A percentile compares a stretch with the other conserved stretches of the same genome.
Evolutionary conservation across 2,113 vertebrate species (phyloP).

Genomic region (Sebastes schlegelii): DNA sequence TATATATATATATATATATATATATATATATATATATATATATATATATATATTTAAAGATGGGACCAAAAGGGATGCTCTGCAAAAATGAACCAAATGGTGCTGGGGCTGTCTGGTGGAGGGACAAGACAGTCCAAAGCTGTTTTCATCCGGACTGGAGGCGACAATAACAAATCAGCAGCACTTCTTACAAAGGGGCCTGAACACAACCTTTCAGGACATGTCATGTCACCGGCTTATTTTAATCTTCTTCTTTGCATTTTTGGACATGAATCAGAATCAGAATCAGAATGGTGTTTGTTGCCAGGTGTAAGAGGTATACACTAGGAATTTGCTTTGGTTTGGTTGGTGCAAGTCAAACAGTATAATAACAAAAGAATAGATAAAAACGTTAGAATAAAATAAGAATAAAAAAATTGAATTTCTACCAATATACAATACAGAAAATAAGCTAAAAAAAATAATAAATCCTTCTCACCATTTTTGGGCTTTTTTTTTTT

Average conservation of each 20-base stretch:
- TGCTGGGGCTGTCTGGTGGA: background rate
- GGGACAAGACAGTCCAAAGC: conserved; percentile 24
- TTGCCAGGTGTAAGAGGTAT: too few species aligned
- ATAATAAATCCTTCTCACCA: background rate
- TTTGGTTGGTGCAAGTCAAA: too few species aligned
- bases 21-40: too few species aligned
- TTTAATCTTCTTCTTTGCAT: conserved; percentile 18
- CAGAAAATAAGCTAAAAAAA: background rate
- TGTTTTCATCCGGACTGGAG: conserved; percentile 21
- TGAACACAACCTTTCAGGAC: conserved; percentile 9
- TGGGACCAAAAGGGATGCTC: background rate
- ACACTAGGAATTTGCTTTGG: too few species aligned
- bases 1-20: too few species aligned
- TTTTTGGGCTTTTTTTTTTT: background rate
- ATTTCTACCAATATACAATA: too few species aligned
- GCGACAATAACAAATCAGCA: conserved; percentile 42
- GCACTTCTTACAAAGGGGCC: conserved; percentile 17
- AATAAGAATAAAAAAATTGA: too few species aligned
- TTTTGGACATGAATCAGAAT: background rate
- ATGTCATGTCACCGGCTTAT: background rate
- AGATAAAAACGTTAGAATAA: too few species aligned
- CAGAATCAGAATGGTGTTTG: too few species aligned
- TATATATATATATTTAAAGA: background rate
- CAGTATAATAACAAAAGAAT: too few species aligned
- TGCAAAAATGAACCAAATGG: conserved; percentile 33